These are phyloP conservation scores for Acrobasis repandana DNA, from an alignment of 2,888 invertebrate genomes.

Conservation along the genomic window DNA sequence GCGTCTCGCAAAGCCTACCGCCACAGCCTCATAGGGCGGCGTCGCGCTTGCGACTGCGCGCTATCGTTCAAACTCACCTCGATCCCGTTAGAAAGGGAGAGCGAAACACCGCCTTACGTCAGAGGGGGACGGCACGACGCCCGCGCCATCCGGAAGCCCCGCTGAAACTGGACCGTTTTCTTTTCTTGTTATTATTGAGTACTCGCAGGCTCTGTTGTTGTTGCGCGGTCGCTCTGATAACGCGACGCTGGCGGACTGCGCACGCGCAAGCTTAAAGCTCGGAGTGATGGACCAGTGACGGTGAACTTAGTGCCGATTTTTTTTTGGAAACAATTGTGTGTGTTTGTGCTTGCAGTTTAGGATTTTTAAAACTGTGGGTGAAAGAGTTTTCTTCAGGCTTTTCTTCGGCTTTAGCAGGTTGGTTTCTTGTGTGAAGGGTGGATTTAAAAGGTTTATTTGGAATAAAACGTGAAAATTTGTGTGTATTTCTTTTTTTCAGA, in stretches of 20 bases:
- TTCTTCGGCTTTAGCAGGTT: conserved; percentile 48
- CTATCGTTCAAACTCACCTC: conserved; percentile 68
- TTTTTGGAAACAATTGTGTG: conserved; percentile 50
- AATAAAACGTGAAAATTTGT: background rate
- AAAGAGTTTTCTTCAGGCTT: conserved; percentile 33
- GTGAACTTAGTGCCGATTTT: conserved; percentile 59
- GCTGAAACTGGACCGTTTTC: conserved; percentile 84
- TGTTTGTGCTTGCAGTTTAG: conserved; percentile 51
- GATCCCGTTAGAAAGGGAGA: conserved; percentile 78
- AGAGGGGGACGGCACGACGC: conserved; percentile 58
- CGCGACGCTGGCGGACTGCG: conserved; percentile 78
- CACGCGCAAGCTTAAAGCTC: conserved; percentile 77
- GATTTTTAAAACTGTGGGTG: conserved; percentile 40
- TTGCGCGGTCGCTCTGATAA: conserved; percentile 80
- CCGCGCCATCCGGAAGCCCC: conserved; percentile 81
- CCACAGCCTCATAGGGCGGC: conserved; percentile 55
- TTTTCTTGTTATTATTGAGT: conserved; percentile 83
- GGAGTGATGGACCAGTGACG: conserved; percentile 51
- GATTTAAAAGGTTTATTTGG: background rate
- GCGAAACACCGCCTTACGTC: conserved; percentile 54
- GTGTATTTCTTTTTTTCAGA: background rate
- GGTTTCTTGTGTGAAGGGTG: conserved; percentile 30
- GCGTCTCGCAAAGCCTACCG: conserved; percentile 30
- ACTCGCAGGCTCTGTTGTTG: conserved; percentile 82
- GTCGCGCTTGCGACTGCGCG: conserved; percentile 74